These are phyloP conservation scores for Oryzias woworae DNA, from an alignment of 2,113 vertebrate species.

Conservation along the genomic window DNA sequence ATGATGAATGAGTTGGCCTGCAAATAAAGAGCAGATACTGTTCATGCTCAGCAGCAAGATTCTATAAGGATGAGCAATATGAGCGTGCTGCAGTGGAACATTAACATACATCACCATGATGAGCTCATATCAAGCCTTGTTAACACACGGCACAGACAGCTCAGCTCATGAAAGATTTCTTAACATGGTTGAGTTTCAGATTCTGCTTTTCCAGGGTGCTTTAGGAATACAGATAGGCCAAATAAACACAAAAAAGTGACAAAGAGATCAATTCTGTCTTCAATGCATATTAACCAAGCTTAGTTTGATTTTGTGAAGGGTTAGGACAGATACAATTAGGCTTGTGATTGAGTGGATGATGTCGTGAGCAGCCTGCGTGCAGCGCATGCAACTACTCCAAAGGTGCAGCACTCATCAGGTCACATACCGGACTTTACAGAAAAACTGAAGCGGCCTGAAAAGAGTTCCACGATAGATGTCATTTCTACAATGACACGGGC, in stretches of 20 bases:
- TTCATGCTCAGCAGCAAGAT: conserved; percentile 43
- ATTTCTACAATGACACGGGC: conserved; percentile 76
- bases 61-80: conserved; percentile 31
- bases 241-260: conserved; percentile 26
- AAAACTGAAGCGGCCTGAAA: conserved; percentile 79
- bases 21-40: conserved; percentile 66
- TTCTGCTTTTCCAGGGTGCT: not conserved
- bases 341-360: conserved; percentile 34
- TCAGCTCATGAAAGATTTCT: conserved; percentile 6
- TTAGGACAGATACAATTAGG: conserved; percentile 14
- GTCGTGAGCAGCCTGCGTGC: conserved; percentile 64
- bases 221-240: not conserved
- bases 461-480: conserved; percentile 80
- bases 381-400: conserved; percentile 60
- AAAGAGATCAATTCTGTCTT: conserved; percentile 1
- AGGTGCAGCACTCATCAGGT: conserved; percentile 60
- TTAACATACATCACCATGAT: conserved; percentile 27
- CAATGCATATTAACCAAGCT: conserved; percentile 19
- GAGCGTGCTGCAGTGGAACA: conserved; percentile 16
- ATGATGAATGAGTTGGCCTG: conserved; percentile 63
- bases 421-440: conserved; percentile 83
- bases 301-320: conserved; percentile 28
- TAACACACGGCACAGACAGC: conserved; percentile 19
- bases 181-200: conserved; percentile 10
- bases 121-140: conserved; percentile 23